Evolutionary conservation across 1,140 invertebrate species (phyloP).

Genomic region (Epicauta chinensis): DNA sequence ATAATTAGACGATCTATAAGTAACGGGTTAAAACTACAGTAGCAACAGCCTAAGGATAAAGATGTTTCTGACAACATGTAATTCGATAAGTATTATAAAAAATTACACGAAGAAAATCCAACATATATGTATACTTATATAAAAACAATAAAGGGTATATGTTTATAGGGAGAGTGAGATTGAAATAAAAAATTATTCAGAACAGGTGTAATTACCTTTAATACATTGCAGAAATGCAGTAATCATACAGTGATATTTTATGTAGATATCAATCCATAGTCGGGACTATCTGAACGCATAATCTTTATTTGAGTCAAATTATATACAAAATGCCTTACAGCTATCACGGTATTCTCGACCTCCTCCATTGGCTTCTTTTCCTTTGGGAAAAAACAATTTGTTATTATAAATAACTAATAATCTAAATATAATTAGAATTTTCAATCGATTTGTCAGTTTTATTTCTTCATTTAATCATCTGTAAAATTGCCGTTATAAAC

Average conservation of each 20-base stretch:
- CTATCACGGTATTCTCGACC: constrained; percentile 21
- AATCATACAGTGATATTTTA: constrained; percentile 32
- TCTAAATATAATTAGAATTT: no score
- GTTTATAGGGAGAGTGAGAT: no score
- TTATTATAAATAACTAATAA: background rate
- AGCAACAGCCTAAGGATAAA: constrained; percentile 6
- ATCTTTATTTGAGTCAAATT: constrained; percentile 28
- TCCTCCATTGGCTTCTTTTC: background rate
- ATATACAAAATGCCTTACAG: constrained; percentile 25
- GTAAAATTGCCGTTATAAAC: no score
- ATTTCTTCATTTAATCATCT: no score
- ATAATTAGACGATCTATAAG: constrained; percentile 24
- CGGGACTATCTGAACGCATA: constrained; percentile 26
- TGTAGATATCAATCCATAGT: constrained; percentile 28
- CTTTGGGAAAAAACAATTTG: constrained; percentile 11
- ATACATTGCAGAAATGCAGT: constrained; percentile 24
- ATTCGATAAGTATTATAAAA: no score
- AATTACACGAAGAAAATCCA: no score
- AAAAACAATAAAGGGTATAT: no score
- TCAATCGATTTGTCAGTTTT: no score
- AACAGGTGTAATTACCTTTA: constrained; percentile 24
- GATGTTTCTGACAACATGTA: constrained; percentile 3
- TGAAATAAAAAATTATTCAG: no score
- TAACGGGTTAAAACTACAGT: constrained; percentile 12
- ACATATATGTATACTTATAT: no score